Evolutionary conservation across 2,113 vertebrate species (phyloP), one percentile per base, ranked within the genome.

Genomic region (Petrocephalus zakoni): DNA sequence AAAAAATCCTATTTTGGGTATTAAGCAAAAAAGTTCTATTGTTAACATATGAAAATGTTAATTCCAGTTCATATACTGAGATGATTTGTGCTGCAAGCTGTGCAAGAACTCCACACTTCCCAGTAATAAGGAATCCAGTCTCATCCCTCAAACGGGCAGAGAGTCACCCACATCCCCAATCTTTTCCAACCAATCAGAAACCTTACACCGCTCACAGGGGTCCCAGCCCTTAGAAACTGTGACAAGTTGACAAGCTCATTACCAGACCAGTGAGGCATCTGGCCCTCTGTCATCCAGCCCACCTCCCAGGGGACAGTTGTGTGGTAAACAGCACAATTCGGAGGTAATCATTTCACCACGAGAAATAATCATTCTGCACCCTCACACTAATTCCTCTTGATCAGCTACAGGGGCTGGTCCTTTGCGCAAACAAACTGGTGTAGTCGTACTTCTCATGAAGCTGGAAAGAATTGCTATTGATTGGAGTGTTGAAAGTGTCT

Each of bases 211-310:
- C 21, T 83, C 81, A 47, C 81, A 49, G 81, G 46, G 15, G 84
- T 56, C 37, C 0, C 51, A 22, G 49, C 42, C 87, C 68, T 55
- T 81, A 56, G 51, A 13, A 51, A 83, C 85, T 9, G 85, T 61
- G 87, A 81, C n/a, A 81, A 55, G 25, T 52, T 81, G 87, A 89
- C 84, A 89, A 89, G 21, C 88, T 89, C 58, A 89, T 89, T 78
- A 89, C 83, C 29, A 55, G 64, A 84, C 49, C 34, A 42, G 56
- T 13, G 29, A 52, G 29, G 83, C 56, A 86, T 61, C 83, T 29
- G 61, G 29, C 11, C n/a, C 51, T 86, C n/a, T 37, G 10, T 34
- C 64, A 25, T 86, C 34, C n/a, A 86, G 56, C 17, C 46, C 4
- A 13, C 22, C 29, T n/a, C 84, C n/a, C 52, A 13, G 11, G 58